Percentiles rank a stretch among this genome's conserved stretches.
phyloP scores from a whole-genome alignment of 1,140 invertebrate genomes.

The Drosophila orosa region DNA sequence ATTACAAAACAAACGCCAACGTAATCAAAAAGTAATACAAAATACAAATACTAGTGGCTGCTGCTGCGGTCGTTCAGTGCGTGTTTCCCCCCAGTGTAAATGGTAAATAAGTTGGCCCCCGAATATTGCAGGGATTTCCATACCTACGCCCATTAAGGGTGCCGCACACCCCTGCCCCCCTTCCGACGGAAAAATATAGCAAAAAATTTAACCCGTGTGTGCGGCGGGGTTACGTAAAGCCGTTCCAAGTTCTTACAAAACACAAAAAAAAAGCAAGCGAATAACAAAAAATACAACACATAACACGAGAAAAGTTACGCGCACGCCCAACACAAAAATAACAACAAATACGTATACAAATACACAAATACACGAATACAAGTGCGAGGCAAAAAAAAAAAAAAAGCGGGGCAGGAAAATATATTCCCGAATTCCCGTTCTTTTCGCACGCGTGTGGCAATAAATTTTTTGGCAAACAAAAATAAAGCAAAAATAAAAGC shows the following conservation, averaged over 20 bases:
- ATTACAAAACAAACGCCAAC: conserved; percentile 70
- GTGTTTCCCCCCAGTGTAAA: conserved; percentile 15
- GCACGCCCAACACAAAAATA: conserved; percentile 52
- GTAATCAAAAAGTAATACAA: conserved; percentile 36
- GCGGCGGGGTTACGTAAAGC: conserved; percentile 75
- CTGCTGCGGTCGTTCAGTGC: conserved; percentile 9
- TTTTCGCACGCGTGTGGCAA: conserved; percentile 74
- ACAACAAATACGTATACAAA: conserved; percentile 41
- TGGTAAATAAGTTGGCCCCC: conserved; percentile 28
- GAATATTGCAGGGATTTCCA: conserved; percentile 12
- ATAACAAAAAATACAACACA: conserved; percentile 51
- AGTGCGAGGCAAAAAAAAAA: conserved; percentile 2
- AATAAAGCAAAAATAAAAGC: conserved; percentile 19
- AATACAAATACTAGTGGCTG: conserved; percentile 30
- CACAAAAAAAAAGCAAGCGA: conserved; percentile 47
- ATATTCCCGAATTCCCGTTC: conserved; percentile 56
- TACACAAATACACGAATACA: conserved; percentile 23
- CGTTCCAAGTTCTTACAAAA: conserved; percentile 78
- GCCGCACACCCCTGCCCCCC: conserved; percentile 27
- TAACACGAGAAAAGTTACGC: conserved; percentile 63
- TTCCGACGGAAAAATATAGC: conserved; percentile 16
- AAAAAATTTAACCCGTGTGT: conserved; percentile 60
- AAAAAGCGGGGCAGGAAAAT: conserved; percentile 39
- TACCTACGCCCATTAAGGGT: conserved; percentile 14
- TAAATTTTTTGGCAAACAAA: conserved; percentile 67